phyloP scores from a whole-genome alignment of 2,113 vertebrate species.

The Embiotoca jacksoni region DNA sequence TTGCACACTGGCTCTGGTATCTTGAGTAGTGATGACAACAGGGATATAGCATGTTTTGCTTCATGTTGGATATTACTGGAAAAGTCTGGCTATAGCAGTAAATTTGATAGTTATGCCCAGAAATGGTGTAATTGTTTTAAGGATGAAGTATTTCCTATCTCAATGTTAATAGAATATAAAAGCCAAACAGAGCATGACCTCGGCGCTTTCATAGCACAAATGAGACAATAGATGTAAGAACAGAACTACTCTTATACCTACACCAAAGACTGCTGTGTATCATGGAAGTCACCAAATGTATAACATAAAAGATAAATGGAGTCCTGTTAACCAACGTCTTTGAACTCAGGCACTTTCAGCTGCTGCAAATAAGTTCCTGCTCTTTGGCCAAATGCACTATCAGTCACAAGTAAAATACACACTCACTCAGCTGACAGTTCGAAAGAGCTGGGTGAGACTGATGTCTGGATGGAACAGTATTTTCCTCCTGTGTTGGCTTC shows the following conservation, averaged over 20 bases:
- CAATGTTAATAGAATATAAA: constrained; percentile 20
- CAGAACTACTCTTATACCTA: not conserved
- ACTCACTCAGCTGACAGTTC: constrained; percentile 13
- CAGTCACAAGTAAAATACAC: constrained; percentile 34
- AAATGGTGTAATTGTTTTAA: constrained; percentile 59
- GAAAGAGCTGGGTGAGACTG: not conserved
- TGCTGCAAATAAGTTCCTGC: constrained; percentile 8
- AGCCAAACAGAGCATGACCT: constrained; percentile 20
- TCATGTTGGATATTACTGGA: constrained; percentile 61
- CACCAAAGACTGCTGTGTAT: not conserved
- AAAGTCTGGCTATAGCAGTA: constrained; percentile 28
- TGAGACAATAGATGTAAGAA: constrained; percentile 9
- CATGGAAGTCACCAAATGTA: not conserved
- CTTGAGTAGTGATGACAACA: constrained; percentile 66
- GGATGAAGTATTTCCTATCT: constrained; percentile 48
- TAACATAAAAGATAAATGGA: not conserved
- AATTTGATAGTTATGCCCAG: constrained; percentile 51
- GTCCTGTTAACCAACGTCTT: not conserved
- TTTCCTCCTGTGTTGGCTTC: constrained; percentile 7
- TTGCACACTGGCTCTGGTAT: constrained; percentile 60
- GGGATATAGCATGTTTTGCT: constrained; percentile 53
- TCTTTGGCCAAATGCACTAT: constrained; percentile 16
- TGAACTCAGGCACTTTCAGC: not conserved
- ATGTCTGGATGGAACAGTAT: constrained; percentile 22
- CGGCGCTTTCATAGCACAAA: constrained; percentile 6